These are phyloP conservation scores for Asteroscopus sphinx DNA, from an alignment of 2,888 invertebrate species.

Conservation along the genomic window DNA sequence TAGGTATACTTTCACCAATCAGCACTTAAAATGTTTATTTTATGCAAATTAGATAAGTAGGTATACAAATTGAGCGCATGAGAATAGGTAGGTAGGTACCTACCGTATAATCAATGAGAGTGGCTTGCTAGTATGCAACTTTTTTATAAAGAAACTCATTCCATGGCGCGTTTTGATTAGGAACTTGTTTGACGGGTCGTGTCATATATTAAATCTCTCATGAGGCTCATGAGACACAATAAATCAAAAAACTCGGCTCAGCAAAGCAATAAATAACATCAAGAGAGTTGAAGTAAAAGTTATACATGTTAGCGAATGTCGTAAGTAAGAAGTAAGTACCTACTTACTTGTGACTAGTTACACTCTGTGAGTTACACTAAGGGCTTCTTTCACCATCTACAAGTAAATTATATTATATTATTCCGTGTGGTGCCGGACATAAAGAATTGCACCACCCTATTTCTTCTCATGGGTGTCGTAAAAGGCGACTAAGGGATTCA, in stretches of 20 bases:
- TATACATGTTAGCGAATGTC: not conserved
- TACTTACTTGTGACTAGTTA: too few species aligned
- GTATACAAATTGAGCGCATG: conserved; percentile 49
- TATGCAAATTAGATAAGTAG: conserved; percentile 61
- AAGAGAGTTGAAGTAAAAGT: conserved; percentile 50
- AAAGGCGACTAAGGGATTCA: too few species aligned
- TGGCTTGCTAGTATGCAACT: conserved; percentile 25
- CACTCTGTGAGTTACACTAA: too few species aligned
- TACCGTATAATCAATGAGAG: conserved; percentile 29
- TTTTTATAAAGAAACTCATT: too few species aligned
- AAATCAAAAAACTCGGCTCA: conserved; percentile 35
- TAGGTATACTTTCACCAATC: conserved; percentile 53
- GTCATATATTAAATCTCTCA: conserved; percentile 12
- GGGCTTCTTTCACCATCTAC: too few species aligned
- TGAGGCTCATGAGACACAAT: conserved; percentile 9
- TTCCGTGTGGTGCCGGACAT: too few species aligned
- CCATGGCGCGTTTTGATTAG: conserved; percentile 21
- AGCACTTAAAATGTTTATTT: conserved; percentile 49
- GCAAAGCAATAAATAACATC: too few species aligned
- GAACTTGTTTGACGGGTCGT: conserved; percentile 27
- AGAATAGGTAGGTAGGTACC: conserved; percentile 24
- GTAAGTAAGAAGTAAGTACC: too few species aligned
- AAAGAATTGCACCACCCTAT: too few species aligned
- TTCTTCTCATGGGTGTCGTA: too few species aligned
- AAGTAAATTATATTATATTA: too few species aligned